Base-by-base conservation (phyloP, 2,113 vertebrate species). In the Trematocara unimaculatum region DNA sequence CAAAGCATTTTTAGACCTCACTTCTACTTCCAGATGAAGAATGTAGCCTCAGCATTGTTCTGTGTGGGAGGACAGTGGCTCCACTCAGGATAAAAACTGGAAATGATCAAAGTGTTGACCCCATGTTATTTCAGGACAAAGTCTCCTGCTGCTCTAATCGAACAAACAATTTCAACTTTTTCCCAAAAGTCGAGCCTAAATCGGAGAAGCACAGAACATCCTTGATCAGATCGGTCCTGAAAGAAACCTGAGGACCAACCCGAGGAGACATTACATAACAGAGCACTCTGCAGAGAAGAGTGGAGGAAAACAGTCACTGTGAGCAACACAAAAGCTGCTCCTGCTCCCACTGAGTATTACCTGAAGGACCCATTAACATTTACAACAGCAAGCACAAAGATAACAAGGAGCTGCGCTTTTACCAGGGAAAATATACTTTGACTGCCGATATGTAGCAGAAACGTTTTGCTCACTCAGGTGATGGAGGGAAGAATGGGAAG, bases 351-450 rank as follows among this genome's bases (percentile, higher is more conserved):
- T 35, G 87, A 90, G 87, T 29, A 6, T 56, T 84, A 92, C 90
- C 92, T 93, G 89, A 51, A 92, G 87, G 85, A 85, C 26, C 60
- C 85, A 78, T 91, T 90, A 89, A 87, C 86, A 85, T 74, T 62
- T 56, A 78, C 82, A 88, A 31, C 51, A 51, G 82, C 79, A 18
- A 38, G 79, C 62, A 67, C 4, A 23, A 29, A 72, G 84, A 58
- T 54, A 55, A 79, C 56, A 14, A 38, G 72, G 79, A 40, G 54
- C 11, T 38, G 31, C 6, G n/a, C 80, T 54, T 60, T 58, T 84
- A 70, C 62, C 64, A 55, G 17, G 45, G 15, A 77, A 84, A 87
- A 78, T 60, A 29, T 64, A 81, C 35, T 20, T 9, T 64, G 79
- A 83, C 23, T 51, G 55, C 14, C 33, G 13, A 81, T 17, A 11